Evolutionary conservation across 2,888 invertebrate genomes (phyloP), one percentile per base, ranked within the genome.

Genomic region (Leucophenga maculata): DNA sequence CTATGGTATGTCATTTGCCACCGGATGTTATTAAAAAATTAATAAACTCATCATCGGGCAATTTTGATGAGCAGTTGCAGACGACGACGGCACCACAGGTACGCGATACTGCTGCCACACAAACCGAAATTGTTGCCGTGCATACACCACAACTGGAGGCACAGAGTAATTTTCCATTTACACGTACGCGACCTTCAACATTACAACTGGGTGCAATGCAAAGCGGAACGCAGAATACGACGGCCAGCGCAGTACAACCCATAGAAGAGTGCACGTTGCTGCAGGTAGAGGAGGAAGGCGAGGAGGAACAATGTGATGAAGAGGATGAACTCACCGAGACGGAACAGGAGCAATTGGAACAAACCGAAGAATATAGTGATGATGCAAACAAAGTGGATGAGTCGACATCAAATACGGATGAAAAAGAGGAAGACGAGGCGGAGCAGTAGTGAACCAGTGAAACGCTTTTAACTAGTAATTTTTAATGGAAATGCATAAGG

Each of bases 41-140:
- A 31, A 46, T 64, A n/a, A 64, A 64, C 71, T 46, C 52, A n/a
- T 46, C 52, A n/a, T 32, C 54, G 11, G 65, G 32, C 13, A 52
- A 78, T 4, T 59, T 57, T 22, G 71, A 78, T 1, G 74, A 72
- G 20, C 50, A 54, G 11, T 11, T 68, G 32, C 60, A 62, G 18
- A 52, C 44, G 16, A 13, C 85, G 82, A 81, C 79, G 39, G 82
- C 80, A 72, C 59, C 74, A 70, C 87, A 71, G 87, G 90, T 14
- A 91, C 90, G 75, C 16, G 84, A 78, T 67, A 80, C 80, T 90
- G 84, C 84, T 62, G 82, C 91, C 69, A 95, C 95, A 8, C 95
- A 95, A 89, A 95, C 95, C 0, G 95, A 95, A 89, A 93, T 95
- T 76, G 90, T 92, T 13, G 94, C 94, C 0, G 93, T 95, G 9